phyloP scores from a whole-genome alignment of 1,140 invertebrate genomes.

The Drosophila lacertosa region DNA sequence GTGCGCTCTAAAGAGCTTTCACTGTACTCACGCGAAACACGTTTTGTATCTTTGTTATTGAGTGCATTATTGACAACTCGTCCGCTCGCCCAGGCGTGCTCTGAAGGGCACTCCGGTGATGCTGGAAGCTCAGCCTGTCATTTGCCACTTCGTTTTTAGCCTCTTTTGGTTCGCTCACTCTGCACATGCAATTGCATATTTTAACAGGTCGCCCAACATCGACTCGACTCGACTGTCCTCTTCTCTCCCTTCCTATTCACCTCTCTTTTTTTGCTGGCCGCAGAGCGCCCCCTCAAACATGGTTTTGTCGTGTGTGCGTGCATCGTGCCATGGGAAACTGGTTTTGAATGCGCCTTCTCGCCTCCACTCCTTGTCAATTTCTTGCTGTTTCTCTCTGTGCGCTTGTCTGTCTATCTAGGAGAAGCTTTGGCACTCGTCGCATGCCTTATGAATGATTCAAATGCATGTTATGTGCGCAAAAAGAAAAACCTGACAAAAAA shows the following conservation, averaged over 20 bases:
- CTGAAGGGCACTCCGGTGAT: conserved; percentile 47
- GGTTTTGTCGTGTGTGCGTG: conserved; percentile 39
- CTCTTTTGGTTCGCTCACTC: conserved; percentile 33
- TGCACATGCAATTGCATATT: conserved; percentile 78
- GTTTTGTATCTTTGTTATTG: conserved; percentile 61
- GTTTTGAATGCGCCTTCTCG: conserved; percentile 45
- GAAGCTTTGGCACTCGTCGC: conserved; percentile 67
- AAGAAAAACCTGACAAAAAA: conserved; percentile 45
- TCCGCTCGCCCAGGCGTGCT: conserved; percentile 43
- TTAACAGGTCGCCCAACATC: conserved; percentile 46
- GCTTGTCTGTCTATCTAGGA: conserved; percentile 47
- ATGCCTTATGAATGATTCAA: conserved; percentile 82
- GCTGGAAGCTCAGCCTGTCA: conserved; percentile 24
- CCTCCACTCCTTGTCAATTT: background rate
- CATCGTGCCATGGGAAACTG: conserved; percentile 60
- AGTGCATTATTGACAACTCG: conserved; percentile 72
- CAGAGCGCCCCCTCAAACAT: conserved; percentile 16
- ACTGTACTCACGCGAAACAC: conserved; percentile 27
- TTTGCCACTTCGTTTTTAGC: conserved; percentile 61
- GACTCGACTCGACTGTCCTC: background rate
- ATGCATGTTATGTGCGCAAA: conserved; percentile 76
- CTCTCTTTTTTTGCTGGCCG: no score
- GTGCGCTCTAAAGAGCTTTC: background rate
- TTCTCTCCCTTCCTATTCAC: background rate
- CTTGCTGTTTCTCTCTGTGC: conserved; percentile 13